These are phyloP conservation scores for Aurelia coerulea DNA, from an alignment of 30 jellyfish, hydroid and myxozoan species.

Conservation along the genomic window DNA sequence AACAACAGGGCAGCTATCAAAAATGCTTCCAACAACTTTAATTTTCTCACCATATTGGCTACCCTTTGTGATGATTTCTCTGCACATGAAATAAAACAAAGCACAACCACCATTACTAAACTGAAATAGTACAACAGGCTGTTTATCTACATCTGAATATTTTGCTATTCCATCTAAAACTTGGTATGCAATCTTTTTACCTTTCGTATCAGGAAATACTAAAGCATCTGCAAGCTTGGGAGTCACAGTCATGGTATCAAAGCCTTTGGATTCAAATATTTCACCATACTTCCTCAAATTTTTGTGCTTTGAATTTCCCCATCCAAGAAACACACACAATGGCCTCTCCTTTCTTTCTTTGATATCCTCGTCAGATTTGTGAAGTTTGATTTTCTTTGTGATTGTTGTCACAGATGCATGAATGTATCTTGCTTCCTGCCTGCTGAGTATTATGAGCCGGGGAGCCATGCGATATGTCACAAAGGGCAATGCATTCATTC, in stretches of 20 bases:
- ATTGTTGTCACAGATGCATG: not conserved
- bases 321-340: slow-evolving; percentile 87
- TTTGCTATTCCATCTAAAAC: slow-evolving; percentile 36
- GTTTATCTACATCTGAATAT: slow-evolving; percentile 1
- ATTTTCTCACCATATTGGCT: slow-evolving; percentile 3
- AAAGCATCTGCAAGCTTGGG: slow-evolving; percentile 68
- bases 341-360: slow-evolving; percentile 13
- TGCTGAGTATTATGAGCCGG: too few relatives aligned
- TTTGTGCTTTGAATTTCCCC: slow-evolving; percentile 75
- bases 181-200: slow-evolving; percentile 44
- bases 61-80: not conserved
- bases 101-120: slow-evolving; percentile 92
- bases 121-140: slow-evolving; percentile 41
- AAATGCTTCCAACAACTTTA: slow-evolving; percentile 59
- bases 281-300: slow-evolving; percentile 68
- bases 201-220: slow-evolving; percentile 60
- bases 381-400: slow-evolving; percentile 40
- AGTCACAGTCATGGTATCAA: slow-evolving; percentile 72
- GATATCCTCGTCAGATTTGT: slow-evolving; percentile 7
- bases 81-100: slow-evolving; percentile 48
- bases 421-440: too few relatives aligned
- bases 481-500: too few relatives aligned
- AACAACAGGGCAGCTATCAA: slow-evolving; percentile 92
- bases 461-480: too few relatives aligned
- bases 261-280: slow-evolving; percentile 59